Percentiles rank a stretch among this genome's conserved stretches.
Evolutionary conservation across 2,797 vertebrate genomes (phyloP).

Genomic region (Naso thynnoides): DNA sequence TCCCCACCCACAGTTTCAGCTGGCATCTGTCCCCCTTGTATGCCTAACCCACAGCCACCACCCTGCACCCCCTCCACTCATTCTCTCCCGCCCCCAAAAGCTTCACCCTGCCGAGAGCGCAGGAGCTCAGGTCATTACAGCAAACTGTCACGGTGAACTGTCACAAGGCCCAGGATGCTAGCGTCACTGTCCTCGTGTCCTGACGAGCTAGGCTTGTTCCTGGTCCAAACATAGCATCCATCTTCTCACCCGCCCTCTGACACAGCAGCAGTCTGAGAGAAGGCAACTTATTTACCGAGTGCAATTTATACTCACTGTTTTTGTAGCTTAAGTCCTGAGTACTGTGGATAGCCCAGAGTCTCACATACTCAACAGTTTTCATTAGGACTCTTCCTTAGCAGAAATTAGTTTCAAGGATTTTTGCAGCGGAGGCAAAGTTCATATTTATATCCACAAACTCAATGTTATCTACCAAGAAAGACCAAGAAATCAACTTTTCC

Average conservation of each 20-base stretch:
- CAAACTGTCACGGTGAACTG: slow-evolving; percentile 81
- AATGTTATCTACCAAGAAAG: neutral
- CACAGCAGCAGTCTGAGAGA: slow-evolving; percentile 51
- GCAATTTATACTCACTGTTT: too few species aligned
- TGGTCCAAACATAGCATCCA: slow-evolving; percentile 78
- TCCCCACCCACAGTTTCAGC: slow-evolving; percentile 81
- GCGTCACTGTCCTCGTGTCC: slow-evolving; percentile 68
- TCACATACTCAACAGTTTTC: neutral
- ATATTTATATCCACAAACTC: too few species aligned
- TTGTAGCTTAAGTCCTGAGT: too few species aligned
- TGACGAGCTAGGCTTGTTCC: slow-evolving; percentile 66
- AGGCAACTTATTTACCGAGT: slow-evolving; percentile 62
- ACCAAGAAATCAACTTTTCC: too few species aligned
- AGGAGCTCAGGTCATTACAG: slow-evolving; percentile 84
- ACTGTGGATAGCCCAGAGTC: neutral
- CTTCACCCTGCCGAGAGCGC: slow-evolving; percentile 73
- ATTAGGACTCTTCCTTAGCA: neutral
- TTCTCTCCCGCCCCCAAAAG: slow-evolving; percentile 49
- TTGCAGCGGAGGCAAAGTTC: neutral
- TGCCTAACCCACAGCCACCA: slow-evolving; percentile 68
- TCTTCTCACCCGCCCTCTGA: slow-evolving; percentile 61
- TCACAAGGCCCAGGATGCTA: slow-evolving; percentile 72
- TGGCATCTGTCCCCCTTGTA: slow-evolving; percentile 77
- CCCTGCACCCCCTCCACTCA: slow-evolving; percentile 39
- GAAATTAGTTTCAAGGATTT: neutral